Evolutionary conservation across 2,888 invertebrate species (phyloP).

Genomic region (Tiphia femorata): DNA sequence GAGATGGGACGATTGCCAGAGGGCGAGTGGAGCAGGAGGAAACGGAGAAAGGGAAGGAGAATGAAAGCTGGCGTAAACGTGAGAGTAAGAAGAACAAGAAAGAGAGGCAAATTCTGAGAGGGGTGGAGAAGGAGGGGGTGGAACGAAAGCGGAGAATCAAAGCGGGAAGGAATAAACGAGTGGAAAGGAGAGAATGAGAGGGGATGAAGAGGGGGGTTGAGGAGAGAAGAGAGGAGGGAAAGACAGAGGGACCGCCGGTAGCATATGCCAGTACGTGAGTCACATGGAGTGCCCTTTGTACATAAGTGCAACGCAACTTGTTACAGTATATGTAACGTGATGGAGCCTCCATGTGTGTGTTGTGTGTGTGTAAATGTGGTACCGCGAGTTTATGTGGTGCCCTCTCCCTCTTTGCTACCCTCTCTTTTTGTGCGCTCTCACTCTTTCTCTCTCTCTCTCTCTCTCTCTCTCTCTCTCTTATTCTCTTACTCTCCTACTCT

Average conservation of each 20-base stretch:
- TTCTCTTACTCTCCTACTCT: too few relatives aligned
- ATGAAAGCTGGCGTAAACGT: constrained; percentile 1
- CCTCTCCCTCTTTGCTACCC: too few relatives aligned
- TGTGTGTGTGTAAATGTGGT: too few relatives aligned
- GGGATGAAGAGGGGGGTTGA: not conserved
- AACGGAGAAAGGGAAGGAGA: not conserved
- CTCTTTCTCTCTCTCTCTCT: too few relatives aligned
- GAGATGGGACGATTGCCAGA: not conserved
- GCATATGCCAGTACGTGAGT: constrained; percentile 56
- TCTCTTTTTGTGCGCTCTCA: too few relatives aligned
- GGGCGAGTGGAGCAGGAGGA: not conserved
- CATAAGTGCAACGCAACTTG: constrained; percentile 53
- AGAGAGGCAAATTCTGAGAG: not conserved
- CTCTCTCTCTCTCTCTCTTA: too few relatives aligned
- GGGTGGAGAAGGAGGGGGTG: not conserved
- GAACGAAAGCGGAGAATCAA: not conserved
- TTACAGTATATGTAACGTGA: constrained; percentile 46
- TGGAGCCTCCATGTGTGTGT: not conserved
- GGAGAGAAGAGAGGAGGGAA: constrained; percentile 9
- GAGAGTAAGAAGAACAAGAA: constrained; percentile 15
- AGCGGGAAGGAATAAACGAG: constrained; percentile 8
- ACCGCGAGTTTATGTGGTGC: too few relatives aligned
- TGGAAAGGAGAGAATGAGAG: not conserved
- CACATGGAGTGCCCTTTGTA: constrained; percentile 58
- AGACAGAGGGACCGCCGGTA: constrained; percentile 26